A percentile compares a stretch with the other conserved stretches of the same genome.
phyloP scores from a whole-genome alignment of 1,140 invertebrate genomes.

The Medauroidea extradentata region DNA sequence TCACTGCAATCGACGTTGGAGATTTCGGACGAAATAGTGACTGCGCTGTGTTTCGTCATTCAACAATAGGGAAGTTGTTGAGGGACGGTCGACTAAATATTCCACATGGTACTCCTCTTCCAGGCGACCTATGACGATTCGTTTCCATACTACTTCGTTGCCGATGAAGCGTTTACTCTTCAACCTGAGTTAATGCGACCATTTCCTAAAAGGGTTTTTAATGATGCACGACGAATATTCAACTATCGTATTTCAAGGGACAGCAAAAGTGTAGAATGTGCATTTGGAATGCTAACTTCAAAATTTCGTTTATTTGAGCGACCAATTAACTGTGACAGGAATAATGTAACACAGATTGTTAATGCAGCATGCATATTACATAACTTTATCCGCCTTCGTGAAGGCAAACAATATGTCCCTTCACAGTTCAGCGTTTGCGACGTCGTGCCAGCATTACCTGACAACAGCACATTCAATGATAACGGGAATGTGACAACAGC shows the following conservation, averaged over 20 bases:
- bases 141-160: conserved; percentile 21
- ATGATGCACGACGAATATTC: conserved; percentile 13
- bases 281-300: conserved; percentile 9
- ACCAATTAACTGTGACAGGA: background rate
- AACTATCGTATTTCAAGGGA: conserved; percentile 11
- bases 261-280: conserved; percentile 12
- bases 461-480: background rate
- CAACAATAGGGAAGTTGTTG: conserved; percentile 6
- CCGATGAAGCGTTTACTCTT: conserved; percentile 26
- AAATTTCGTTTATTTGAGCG: conserved; percentile 11
- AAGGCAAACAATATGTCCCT: too few species aligned
- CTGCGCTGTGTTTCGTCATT: conserved; percentile 15
- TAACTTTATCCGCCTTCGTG: background rate
- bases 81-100: background rate
- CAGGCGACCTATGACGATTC: conserved; percentile 7
- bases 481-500: background rate
- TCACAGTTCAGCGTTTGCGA: too few species aligned
- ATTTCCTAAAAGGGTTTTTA: conserved; percentile 8
- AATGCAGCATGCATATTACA: background rate
- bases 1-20: conserved; percentile 33
- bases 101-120: conserved; percentile 2
- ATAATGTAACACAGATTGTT: background rate
- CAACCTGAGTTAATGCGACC: conserved; percentile 21
- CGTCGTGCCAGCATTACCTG: too few species aligned
- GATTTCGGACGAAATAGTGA: conserved; percentile 30